Conservation (phyloP, 1,140 invertebrate genomes). For the Argopecten irradians region DNA sequence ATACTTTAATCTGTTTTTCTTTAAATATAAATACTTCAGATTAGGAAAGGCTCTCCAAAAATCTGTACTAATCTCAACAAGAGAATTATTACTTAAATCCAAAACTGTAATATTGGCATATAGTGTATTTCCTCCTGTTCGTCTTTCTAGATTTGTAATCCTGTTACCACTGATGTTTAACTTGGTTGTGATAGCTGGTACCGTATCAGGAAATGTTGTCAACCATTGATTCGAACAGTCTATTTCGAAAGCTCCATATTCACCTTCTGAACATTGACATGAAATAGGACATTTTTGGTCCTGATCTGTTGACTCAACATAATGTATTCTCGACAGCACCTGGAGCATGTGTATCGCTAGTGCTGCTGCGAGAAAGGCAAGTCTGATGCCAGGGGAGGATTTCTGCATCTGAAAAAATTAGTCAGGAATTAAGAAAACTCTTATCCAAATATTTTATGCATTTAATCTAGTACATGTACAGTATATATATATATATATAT, state of each 20-base stretch:
- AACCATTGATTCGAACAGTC: neutral
- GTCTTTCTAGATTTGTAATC: neutral
- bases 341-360: too few relatives aligned
- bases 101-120: constrained; percentile 29
- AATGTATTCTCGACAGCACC: neutral
- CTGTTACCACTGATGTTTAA: neutral
- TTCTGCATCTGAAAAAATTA: neutral
- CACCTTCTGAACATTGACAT: neutral
- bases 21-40: constrained; percentile 58
- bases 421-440: too few relatives aligned
- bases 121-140: neutral
- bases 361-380: too few relatives aligned
- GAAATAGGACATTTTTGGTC: neutral
- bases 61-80: constrained; percentile 34
- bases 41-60: constrained; percentile 40
- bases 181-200: neutral
- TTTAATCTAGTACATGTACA: too few relatives aligned
- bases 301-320: neutral
- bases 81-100: constrained; percentile 49
- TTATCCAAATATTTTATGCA: too few relatives aligned
- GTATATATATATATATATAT: too few relatives aligned
- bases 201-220: neutral
- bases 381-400: neutral
- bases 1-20: constrained; percentile 48
- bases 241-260: neutral